A percentile compares a stretch with the other conserved stretches of the same genome.
Evolutionary conservation across 1,140 invertebrate genomes (phyloP).

Genomic region (Trichoplusia ni): DNA sequence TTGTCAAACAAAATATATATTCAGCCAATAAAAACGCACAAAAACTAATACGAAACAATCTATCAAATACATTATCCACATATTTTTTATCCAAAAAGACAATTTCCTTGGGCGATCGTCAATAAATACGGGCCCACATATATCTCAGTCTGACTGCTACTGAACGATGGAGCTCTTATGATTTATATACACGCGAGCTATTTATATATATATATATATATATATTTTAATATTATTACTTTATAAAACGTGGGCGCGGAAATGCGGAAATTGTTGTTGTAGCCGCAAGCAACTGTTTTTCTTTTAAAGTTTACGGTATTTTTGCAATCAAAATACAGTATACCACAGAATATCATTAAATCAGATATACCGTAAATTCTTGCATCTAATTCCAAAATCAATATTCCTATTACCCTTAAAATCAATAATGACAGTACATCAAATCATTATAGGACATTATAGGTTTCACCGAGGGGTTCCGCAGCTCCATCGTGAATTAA

Average conservation of each 20-base stretch:
- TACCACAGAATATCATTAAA: no score
- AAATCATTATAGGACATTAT: slow-evolving; percentile 1
- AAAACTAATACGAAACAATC: slow-evolving; percentile 1
- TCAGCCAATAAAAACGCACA: neutral
- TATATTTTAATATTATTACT: no score
- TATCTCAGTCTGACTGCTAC: slow-evolving; percentile 52
- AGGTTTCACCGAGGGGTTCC: neutral
- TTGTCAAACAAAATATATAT: slow-evolving; percentile 3
- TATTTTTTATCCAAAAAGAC: slow-evolving; percentile 41
- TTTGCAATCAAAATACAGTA: no score
- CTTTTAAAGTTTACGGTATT: no score
- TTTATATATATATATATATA: no score
- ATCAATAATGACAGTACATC: no score
- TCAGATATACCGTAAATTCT: no score
- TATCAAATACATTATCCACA: slow-evolving; percentile 16
- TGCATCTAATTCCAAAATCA: no score
- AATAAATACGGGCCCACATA: slow-evolving; percentile 56
- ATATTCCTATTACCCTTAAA: no score
- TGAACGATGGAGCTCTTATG: slow-evolving; percentile 51
- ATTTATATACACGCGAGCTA: slow-evolving; percentile 51
- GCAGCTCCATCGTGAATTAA: neutral
- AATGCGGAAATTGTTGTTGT: no score
- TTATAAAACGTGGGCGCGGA: no score
- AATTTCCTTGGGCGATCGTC: slow-evolving; percentile 51
- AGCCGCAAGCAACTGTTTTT: no score